Evolutionary conservation across 2,888 invertebrate species (phyloP).

Genomic region (Diplolepis rosae): DNA sequence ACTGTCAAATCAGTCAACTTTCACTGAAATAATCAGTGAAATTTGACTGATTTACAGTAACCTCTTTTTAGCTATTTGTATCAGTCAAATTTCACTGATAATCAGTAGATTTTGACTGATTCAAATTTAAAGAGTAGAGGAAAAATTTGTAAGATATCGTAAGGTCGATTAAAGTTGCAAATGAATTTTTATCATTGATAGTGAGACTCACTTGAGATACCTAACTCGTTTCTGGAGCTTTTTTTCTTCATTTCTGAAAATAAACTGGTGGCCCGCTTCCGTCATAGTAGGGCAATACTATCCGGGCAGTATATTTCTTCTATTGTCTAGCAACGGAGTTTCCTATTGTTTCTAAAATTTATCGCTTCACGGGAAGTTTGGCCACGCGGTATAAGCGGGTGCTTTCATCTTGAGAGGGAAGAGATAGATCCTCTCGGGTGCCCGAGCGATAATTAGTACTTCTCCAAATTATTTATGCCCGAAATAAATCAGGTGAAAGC

Average conservation of each 20-base stretch:
- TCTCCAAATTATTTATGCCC: slow-evolving; percentile 72
- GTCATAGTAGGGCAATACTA: slow-evolving; percentile 48
- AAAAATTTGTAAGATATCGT: background rate
- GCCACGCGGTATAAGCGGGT: slow-evolving; percentile 60
- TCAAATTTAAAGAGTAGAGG: too few relatives aligned
- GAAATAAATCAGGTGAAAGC: slow-evolving; percentile 69
- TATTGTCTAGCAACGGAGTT: slow-evolving; percentile 71
- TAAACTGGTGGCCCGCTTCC: slow-evolving; percentile 54
- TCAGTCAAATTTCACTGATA: too few relatives aligned
- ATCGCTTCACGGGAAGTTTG: slow-evolving; percentile 72
- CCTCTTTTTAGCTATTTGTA: too few relatives aligned
- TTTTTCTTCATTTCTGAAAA: slow-evolving; percentile 37
- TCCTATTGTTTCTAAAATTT: slow-evolving; percentile 72
- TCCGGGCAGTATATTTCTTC: slow-evolving; percentile 67
- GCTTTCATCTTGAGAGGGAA: slow-evolving; percentile 66
- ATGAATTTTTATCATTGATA: background rate
- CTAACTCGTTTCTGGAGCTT: slow-evolving; percentile 41
- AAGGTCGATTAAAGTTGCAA: background rate
- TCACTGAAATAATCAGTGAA: too few relatives aligned
- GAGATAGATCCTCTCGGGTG: slow-evolving; percentile 56
- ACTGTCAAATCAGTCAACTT: too few relatives aligned
- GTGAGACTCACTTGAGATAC: slow-evolving; percentile 43
- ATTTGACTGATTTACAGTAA: too few relatives aligned
- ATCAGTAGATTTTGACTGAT: too few relatives aligned
- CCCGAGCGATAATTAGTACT: slow-evolving; percentile 69